Evolutionary conservation across 2,113 vertebrate genomes (phyloP).

Genomic region (Pelodiscus sinensis): DNA sequence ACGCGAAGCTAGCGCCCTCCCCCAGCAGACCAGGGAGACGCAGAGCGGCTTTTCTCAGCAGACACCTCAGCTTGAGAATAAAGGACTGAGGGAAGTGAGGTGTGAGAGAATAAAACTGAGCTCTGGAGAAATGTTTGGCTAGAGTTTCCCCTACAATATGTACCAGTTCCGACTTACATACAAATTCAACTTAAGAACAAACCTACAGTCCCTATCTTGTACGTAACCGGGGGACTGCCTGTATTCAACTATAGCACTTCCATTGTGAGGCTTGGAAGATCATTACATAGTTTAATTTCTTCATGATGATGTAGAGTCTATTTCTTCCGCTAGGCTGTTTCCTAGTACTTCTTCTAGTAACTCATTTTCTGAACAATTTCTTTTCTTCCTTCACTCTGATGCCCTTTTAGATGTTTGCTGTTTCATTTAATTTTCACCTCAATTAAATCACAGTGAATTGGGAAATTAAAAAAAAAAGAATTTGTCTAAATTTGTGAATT

Average conservation of each 20-base stretch:
- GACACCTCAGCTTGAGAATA: too few relatives aligned
- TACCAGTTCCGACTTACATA: too few relatives aligned
- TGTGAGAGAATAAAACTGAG: too few relatives aligned
- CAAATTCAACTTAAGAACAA: too few relatives aligned
- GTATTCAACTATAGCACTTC: neutral
- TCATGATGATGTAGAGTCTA: slow-evolving; percentile 2
- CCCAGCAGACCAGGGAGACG: too few relatives aligned
- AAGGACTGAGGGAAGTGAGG: too few relatives aligned
- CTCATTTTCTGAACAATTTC: neutral
- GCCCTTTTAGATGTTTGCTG: slow-evolving; percentile 63
- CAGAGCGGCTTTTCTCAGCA: too few relatives aligned
- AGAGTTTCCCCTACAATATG: too few relatives aligned
- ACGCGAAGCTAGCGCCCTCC: too few relatives aligned
- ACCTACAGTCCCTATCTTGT: too few relatives aligned
- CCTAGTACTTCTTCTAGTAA: slow-evolving; percentile 25
- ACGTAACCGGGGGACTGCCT: too few relatives aligned
- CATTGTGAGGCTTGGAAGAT: slow-evolving; percentile 31
- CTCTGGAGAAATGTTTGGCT: too few relatives aligned
- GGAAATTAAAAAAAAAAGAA: slow-evolving; percentile 39
- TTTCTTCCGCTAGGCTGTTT: neutral
- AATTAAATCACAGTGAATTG: slow-evolving; percentile 48
- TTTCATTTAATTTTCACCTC: slow-evolving; percentile 65
- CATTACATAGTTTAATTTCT: neutral
- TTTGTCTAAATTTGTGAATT: slow-evolving; percentile 68
- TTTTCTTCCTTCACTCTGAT: slow-evolving; percentile 38